A percentile compares a stretch with the other conserved stretches of the same genome.
Conservation (phyloP, 37 sponge, comb jelly and placozoan genomes). For the Spongilla lacustris region DNA sequence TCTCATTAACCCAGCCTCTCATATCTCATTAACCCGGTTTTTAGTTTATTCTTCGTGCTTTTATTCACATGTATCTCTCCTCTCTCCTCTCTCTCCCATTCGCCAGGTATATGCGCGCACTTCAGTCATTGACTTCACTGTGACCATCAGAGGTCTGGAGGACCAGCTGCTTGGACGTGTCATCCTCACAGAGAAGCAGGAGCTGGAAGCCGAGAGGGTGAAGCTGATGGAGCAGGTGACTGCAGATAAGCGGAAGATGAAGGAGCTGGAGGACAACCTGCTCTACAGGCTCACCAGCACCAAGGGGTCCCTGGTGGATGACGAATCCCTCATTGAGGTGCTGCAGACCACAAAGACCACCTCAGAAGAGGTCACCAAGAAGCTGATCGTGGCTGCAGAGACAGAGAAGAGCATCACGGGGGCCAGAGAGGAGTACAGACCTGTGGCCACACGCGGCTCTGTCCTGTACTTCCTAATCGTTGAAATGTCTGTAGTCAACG, state of each 20-base stretch:
- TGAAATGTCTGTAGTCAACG: constrained; percentile 98
- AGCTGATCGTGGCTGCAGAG: constrained; percentile 93
- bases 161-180: constrained; percentile 98
- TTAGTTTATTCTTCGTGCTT: too few relatives aligned
- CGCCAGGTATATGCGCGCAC: constrained; percentile 86
- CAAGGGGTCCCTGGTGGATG: constrained; percentile 98
- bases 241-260: constrained; percentile 94
- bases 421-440: constrained; percentile 98
- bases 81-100: not conserved
- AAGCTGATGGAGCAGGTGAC: constrained; percentile 97
- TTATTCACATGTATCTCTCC: not conserved
- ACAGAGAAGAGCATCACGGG: constrained; percentile 96
- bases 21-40: not conserved
- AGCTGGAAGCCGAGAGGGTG: constrained; percentile 92
- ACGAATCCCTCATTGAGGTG: constrained; percentile 96
- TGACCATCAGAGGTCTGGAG: constrained; percentile 97
- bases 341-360: constrained; percentile 93
- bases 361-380: constrained; percentile 96
- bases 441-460: constrained; percentile 97
- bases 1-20: too few relatives aligned
- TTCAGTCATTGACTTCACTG: constrained; percentile 98
- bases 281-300: constrained; percentile 95
- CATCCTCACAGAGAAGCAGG: constrained; percentile 97
- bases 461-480: constrained; percentile 99
- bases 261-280: constrained; percentile 98